Conservation (phyloP, 2,113 vertebrate species). For the Albula goreensis region DNA sequence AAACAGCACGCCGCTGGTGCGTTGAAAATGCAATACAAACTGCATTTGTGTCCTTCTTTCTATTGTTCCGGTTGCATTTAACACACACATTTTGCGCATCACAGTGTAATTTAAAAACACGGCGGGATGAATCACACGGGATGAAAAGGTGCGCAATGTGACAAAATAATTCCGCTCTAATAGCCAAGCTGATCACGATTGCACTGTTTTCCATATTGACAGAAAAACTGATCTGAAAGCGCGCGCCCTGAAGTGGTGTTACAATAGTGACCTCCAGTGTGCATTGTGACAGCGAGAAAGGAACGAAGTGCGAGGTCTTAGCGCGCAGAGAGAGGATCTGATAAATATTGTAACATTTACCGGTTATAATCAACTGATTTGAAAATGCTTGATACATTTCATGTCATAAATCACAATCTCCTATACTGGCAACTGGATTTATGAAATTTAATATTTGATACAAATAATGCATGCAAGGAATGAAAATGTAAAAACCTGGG, state of each 20-base stretch:
- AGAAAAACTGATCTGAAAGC: background rate
- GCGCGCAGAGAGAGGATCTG: background rate
- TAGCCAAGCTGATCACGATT: background rate
- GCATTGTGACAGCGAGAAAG: conserved; percentile 13
- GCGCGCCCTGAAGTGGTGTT: conserved; percentile 35
- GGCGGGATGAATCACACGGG: too few species aligned
- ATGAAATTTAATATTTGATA: background rate
- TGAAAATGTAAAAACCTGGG: background rate
- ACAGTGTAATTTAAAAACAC: background rate
- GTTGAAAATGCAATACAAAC: background rate
- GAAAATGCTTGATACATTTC: background rate
- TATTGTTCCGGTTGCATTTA: background rate
- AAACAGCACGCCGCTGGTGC: background rate
- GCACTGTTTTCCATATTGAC: background rate
- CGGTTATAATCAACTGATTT: background rate
- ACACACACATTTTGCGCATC: background rate
- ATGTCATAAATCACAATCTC: background rate
- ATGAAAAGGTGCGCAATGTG: background rate
- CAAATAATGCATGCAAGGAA: background rate
- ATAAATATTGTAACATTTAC: background rate
- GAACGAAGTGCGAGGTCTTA: background rate
- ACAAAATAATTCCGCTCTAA: background rate
- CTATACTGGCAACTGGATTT: too few species aligned
- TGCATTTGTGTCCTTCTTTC: background rate
- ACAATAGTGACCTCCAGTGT: conserved; percentile 71